Conservation (phyloP, 2,797 vertebrate genomes). For the Crenuchus spilurus region DNA sequence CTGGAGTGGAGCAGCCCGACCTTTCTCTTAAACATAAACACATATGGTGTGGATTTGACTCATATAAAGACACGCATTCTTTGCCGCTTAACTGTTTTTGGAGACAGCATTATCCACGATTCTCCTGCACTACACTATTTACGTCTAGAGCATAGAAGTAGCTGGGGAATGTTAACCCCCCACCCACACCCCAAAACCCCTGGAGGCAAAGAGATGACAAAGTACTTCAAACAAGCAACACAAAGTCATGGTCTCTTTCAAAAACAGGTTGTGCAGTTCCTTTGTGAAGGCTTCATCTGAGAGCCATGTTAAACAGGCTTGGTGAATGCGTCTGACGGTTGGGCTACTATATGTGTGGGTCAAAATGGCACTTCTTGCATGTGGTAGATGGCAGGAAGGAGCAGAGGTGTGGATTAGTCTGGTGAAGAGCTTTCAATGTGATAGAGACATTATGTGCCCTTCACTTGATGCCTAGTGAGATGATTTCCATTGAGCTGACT, state of each 20-base stretch:
- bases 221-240: conserved; percentile 52
- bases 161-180: conserved; percentile 22
- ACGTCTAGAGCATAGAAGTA: conserved; percentile 57
- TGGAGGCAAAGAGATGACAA: conserved; percentile 58
- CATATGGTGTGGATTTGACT: conserved; percentile 70
- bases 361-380: conserved; percentile 57
- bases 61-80: conserved; percentile 66
- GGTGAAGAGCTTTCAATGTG: conserved; percentile 71
- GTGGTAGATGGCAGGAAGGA: conserved; percentile 57
- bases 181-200: background rate
- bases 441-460: conserved; percentile 62
- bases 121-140: conserved; percentile 63
- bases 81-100: conserved; percentile 60
- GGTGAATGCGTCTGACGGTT: conserved; percentile 39
- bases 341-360: conserved; percentile 20
- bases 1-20: conserved; percentile 61
- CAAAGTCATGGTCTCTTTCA: conserved; percentile 41
- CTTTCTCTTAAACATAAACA: conserved; percentile 65
- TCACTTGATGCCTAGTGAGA: conserved; percentile 50
- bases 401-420: conserved; percentile 75
- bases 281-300: conserved; percentile 4
- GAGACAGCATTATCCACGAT: conserved; percentile 66
- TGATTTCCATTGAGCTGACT: conserved; percentile 49
- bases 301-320: conserved; percentile 43
- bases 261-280: conserved; percentile 46